Evolutionary conservation across 2,888 invertebrate genomes (phyloP), one percentile per base, ranked within the genome.

Genomic region (Graphium colonna): DNA sequence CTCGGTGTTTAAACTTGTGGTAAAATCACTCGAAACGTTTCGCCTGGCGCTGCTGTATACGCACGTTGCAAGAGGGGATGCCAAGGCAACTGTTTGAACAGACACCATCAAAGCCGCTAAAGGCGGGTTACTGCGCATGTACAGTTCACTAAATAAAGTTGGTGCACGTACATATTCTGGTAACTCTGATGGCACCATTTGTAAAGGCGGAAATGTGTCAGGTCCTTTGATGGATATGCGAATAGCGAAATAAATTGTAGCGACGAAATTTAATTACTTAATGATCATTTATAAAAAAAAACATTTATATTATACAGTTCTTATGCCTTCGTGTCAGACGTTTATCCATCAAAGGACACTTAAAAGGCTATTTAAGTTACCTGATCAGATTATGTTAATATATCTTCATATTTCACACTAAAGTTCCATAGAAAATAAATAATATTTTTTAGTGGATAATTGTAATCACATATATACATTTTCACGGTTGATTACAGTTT

Each of bases 41-140:
- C 52, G 59, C 57, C 61, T 41, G 40, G 61, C 61, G 61, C 58
- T 60, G 48, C 55, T 31, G 55, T 56, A 64, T 51, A 74, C 84
- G 81, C 71, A 63, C 70, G 76, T 53, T 62, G 63, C 58, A 68
- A 56, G 51, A 61, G 68, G 65, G 64, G 63, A 76, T 74, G 78
- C 72, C 67, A 65, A 74, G 73, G 63, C 67, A 57, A 87, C 86
- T 87, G 82, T 64, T 54, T 51, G 55, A 51, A 50, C 28, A 52
- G 48, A 51, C 56, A 52, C 53, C 60, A 47, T 53, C 55, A 64
- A 72, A 72, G 60, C 71, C 70, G 48, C 42, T 36, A 12, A 59
- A 73, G 84, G 52, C 33, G 73, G 81, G 16, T 56, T 66, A 60
- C 70, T 80, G 71, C 77, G 77, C 77, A 77, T 77, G 77, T 59